These are phyloP conservation scores for Podarcis cretensis DNA, from an alignment of 2,113 vertebrate genomes.

Conservation along the genomic window DNA sequence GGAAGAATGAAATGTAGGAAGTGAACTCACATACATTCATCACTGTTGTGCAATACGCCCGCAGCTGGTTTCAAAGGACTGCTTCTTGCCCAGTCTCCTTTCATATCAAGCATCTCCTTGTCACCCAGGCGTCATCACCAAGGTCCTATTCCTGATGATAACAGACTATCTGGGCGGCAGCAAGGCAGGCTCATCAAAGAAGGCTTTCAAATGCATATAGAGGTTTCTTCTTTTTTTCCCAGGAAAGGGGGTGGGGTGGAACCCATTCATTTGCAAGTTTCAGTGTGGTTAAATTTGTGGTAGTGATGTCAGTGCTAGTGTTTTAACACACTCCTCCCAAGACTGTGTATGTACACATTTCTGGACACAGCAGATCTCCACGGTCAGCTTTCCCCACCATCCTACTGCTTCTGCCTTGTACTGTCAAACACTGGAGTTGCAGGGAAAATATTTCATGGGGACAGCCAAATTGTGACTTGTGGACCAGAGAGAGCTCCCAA, in stretches of 20 bases:
- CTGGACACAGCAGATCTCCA: not conserved
- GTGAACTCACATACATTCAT: not conserved
- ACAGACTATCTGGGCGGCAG: not conserved
- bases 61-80: not conserved
- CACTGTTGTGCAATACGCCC: not conserved
- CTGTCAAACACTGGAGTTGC: too few species aligned
- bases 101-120: constrained; percentile 14
- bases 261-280: not conserved
- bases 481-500: too few species aligned
- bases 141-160: not conserved
- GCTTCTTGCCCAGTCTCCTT: not conserved
- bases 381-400: too few species aligned
- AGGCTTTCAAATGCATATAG: not conserved
- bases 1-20: not conserved
- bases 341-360: not conserved
- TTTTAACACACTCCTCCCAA: not conserved
- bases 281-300: not conserved
- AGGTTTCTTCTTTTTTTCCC: not conserved
- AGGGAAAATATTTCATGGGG: too few species aligned
- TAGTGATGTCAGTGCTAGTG: not conserved
- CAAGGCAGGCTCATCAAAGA: not conserved
- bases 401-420: too few species aligned
- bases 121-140: not conserved
- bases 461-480: too few species aligned
- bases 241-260: not conserved